Base-by-base conservation (phyloP, 1,140 invertebrate genomes). In the Campodea augens region DNA sequence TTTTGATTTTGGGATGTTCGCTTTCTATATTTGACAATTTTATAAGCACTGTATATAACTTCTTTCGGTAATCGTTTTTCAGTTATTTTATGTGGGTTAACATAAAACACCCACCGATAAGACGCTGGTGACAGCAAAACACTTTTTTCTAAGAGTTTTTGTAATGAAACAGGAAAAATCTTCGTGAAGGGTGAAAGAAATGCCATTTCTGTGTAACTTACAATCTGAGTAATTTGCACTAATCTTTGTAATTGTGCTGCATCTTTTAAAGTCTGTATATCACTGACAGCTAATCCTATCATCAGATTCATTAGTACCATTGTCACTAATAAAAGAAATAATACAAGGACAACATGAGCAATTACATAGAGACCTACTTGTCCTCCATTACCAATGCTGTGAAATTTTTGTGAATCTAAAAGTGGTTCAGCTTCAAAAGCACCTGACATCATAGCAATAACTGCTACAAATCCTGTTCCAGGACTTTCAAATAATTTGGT, bases 391-490 rank as follows among this genome's bases (percentile, higher is more conserved):
- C 73, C 68, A 43, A 75, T 72, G n/a, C n/a, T n/a, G n/a, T n/a
- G n/a, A n/a, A n/a, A n/a, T n/a, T n/a, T n/a, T n/a, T n/a, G n/a
- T n/a, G n/a, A n/a, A 19, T 76, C 68, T 2, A 80, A 56, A 15
- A 80, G 62, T 44, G 51, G 52, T 39, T 77, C 75, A 29, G 81
- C 67, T 52, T 80, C 77, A 41, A 82, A 60, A 57, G 88, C 84
- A 0, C 84, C 84, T 2, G 84, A 86, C 83, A 88, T 88, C 81
- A 88, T 87, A 0, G 85, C 82, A 32, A 87, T 58, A 0, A 85
- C 80, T 4, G 84, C 83, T 27, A 86, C 81, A 29, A 85, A 71
- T 15, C 76, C 77, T 57, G 78, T 76, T 47, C 83, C 74, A 1
- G 79, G 77, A 62, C 78, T 80, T 21, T 77, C 72, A 57, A 87